Percentiles rank a stretch among this genome's conserved stretches.
phyloP scores from a whole-genome alignment of 2,888 invertebrate genomes.

The Timandra comae region DNA sequence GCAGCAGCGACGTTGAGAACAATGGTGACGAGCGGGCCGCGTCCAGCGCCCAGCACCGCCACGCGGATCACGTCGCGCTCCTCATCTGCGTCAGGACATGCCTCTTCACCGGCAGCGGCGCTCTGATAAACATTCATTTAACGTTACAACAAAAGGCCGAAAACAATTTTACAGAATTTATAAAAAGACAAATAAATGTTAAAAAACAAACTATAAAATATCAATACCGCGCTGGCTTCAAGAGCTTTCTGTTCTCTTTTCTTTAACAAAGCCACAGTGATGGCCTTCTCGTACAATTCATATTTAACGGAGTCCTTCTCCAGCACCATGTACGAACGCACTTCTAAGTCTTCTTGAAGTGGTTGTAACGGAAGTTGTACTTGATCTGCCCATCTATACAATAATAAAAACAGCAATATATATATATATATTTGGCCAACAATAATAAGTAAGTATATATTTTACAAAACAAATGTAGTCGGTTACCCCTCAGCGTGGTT shows the following conservation, averaged over 20 bases:
- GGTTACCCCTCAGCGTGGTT: not conserved
- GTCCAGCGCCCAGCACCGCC: not conserved
- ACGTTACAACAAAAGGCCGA: too few relatives aligned
- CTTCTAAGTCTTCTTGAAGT: not conserved
- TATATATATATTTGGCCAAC: too few relatives aligned
- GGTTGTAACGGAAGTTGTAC: not conserved
- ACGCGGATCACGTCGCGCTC: not conserved
- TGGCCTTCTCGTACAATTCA: not conserved
- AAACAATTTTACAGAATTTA: too few relatives aligned
- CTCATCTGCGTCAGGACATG: not conserved
- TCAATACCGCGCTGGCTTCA: not conserved
- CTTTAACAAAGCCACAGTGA: not conserved
- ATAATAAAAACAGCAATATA: too few relatives aligned
- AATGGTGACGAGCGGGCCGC: not conserved
- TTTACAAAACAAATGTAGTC: not conserved
- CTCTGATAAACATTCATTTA: too few relatives aligned
- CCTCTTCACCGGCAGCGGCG: too few relatives aligned
- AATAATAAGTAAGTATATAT: too few relatives aligned
- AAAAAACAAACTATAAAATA: too few relatives aligned
- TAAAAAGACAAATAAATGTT: too few relatives aligned
- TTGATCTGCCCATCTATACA: not conserved
- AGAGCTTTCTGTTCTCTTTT: not conserved
- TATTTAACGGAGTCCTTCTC: not conserved
- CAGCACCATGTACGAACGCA: not conserved
- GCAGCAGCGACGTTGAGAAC: not conserved